Conservation (phyloP, 2,113 vertebrate genomes). For the Rynchops niger region DNA sequence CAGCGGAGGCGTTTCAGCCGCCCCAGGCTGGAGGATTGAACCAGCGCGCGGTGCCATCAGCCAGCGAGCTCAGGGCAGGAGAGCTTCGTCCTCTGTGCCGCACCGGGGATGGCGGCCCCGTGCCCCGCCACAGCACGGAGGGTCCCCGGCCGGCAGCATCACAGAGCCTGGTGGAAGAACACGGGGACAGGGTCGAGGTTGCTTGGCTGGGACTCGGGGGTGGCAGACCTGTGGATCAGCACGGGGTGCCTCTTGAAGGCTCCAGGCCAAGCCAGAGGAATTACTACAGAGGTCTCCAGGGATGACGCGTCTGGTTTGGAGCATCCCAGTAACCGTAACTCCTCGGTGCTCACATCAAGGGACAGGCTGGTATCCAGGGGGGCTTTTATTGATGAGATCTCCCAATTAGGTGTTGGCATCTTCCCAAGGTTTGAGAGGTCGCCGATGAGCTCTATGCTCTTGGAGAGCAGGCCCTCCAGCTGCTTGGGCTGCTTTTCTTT, state of each 20-base stretch:
- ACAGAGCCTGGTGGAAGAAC: neutral
- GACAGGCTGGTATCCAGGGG: neutral
- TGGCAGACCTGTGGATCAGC: neutral
- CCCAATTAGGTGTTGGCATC: neutral
- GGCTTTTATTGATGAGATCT: slow-evolving; percentile 50
- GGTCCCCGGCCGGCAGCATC: neutral
- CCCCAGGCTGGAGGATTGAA: fast-evolving
- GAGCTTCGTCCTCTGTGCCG: neutral
- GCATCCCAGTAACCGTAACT: neutral
- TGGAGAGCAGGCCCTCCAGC: neutral
- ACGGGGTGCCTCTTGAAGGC: neutral
- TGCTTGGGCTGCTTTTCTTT: neutral
- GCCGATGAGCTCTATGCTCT: neutral
- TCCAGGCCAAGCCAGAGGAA: slow-evolving; percentile 11
- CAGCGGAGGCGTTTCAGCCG: fast-evolving
- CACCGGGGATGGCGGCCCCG: fast-evolving
- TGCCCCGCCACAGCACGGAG: too few species aligned
- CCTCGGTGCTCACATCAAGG: slow-evolving; percentile 25
- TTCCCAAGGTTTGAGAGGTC: slow-evolving; percentile 20
- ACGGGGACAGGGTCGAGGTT: neutral
- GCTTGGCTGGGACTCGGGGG: neutral
- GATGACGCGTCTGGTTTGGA: neutral
- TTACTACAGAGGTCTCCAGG: neutral
- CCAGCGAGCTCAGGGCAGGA: neutral
- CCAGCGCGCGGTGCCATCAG: neutral